Evolutionary conservation across 2,888 invertebrate genomes (phyloP).

Genomic region (Pterostichus niger): DNA sequence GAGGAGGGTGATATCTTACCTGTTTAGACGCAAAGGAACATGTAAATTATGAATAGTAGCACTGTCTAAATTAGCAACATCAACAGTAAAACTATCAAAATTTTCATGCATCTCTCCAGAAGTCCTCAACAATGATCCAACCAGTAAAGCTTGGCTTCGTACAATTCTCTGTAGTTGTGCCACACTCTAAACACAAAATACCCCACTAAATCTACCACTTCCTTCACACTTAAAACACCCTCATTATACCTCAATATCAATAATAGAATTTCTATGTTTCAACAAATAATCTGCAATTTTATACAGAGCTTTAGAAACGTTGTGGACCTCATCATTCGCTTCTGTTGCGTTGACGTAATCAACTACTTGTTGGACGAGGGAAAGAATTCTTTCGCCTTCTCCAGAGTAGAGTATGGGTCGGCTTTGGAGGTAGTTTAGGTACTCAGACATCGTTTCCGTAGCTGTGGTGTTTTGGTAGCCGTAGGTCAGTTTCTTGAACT

Average conservation of each 20-base stretch:
- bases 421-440: slow-evolving; percentile 79
- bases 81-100: slow-evolving; percentile 74
- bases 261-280: slow-evolving; percentile 83
- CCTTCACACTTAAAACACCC: not conserved
- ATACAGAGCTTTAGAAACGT: slow-evolving; percentile 80
- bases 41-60: slow-evolving; percentile 72
- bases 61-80: slow-evolving; percentile 73
- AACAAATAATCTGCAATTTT: slow-evolving; percentile 84
- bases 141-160: slow-evolving; percentile 75
- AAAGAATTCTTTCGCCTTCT: slow-evolving; percentile 82
- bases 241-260: slow-evolving; percentile 84
- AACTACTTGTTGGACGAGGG: slow-evolving; percentile 81
- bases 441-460: slow-evolving; percentile 79
- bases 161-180: slow-evolving; percentile 75
- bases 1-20: too few species aligned
- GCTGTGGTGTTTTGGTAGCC: slow-evolving; percentile 84
- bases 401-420: slow-evolving; percentile 81
- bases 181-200: slow-evolving; percentile 73
- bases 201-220: not conserved
- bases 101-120: slow-evolving; percentile 73
- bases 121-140: slow-evolving; percentile 73
- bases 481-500: slow-evolving; percentile 80
- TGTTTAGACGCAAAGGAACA: slow-evolving; percentile 73
- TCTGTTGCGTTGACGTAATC: slow-evolving; percentile 78
- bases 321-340: slow-evolving; percentile 77